These are phyloP conservation scores for Heliconius hortense DNA, from an alignment of 2,888 invertebrate genomes.

Conservation along the genomic window DNA sequence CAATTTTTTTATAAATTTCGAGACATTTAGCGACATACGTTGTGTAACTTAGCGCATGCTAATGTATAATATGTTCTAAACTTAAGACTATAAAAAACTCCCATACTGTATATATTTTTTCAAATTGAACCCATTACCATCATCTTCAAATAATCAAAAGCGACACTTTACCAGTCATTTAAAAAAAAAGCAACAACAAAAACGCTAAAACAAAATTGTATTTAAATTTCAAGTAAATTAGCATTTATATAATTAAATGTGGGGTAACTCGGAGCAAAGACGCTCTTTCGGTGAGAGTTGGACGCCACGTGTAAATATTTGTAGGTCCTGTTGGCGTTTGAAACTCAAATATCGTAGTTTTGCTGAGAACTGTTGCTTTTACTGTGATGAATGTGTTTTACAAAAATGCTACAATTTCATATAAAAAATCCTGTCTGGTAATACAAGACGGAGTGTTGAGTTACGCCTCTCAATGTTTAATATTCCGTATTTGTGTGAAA, in stretches of 20 bases:
- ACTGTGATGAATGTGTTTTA: background rate
- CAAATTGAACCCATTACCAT: background rate
- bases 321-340: constrained; percentile 22
- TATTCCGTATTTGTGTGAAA: background rate
- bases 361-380: background rate
- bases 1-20: too few relatives aligned
- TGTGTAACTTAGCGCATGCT: too few relatives aligned
- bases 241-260: constrained; percentile 24
- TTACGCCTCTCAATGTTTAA: background rate
- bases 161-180: background rate
- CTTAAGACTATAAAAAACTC: too few relatives aligned
- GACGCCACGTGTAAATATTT: constrained; percentile 23
- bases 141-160: background rate
- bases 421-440: background rate
- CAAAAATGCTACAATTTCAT: background rate
- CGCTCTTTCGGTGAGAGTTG: constrained; percentile 8
- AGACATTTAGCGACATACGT: too few relatives aligned
- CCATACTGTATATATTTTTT: background rate
- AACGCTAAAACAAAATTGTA: constrained; percentile 1
- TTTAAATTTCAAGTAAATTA: constrained; percentile 22
- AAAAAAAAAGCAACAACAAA: background rate
- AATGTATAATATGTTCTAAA: too few relatives aligned
- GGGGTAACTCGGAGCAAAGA: constrained; percentile 5
- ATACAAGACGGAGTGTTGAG: background rate
- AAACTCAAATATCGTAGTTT: constrained; percentile 24